Evolutionary conservation across 1,140 invertebrate species (phyloP).

Genomic region (Pogonus chalceus): DNA sequence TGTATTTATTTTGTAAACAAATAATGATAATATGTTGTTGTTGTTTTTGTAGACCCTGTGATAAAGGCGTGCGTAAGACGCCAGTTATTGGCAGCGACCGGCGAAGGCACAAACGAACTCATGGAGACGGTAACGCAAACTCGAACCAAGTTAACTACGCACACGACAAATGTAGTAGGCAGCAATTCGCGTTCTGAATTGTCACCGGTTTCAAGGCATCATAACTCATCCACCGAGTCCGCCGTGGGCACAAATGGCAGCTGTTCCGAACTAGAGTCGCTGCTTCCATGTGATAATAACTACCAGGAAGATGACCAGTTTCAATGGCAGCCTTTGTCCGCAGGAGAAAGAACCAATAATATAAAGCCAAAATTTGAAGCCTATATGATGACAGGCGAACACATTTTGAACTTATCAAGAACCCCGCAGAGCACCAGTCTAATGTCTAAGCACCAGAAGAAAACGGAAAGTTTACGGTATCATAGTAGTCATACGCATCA

Average conservation of each 20-base stretch:
- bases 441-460: constrained; percentile 54
- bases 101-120: constrained; percentile 20
- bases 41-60: constrained; percentile 56
- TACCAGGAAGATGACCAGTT: constrained; percentile 42
- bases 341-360: constrained; percentile 29
- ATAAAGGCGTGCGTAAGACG: constrained; percentile 71
- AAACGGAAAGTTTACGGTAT: constrained; percentile 42
- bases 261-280: constrained; percentile 38
- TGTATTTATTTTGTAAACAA: constrained; percentile 7
- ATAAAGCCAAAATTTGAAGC: constrained; percentile 62
- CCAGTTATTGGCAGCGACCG: constrained; percentile 51
- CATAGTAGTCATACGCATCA: constrained; percentile 36
- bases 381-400: constrained; percentile 95
- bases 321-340: constrained; percentile 43
- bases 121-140: constrained; percentile 10
- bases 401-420: constrained; percentile 82
- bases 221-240: background rate
- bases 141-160: constrained; percentile 20
- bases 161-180: constrained; percentile 14
- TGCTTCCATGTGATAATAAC: constrained; percentile 38
- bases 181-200: constrained; percentile 1
- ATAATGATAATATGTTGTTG: constrained; percentile 9
- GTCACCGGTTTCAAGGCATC: constrained; percentile 25
- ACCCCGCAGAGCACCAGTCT: constrained; percentile 54
- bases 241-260: constrained; percentile 37